Conservation (phyloP, 2,888 invertebrate species). For the Desoria tigrina region DNA sequence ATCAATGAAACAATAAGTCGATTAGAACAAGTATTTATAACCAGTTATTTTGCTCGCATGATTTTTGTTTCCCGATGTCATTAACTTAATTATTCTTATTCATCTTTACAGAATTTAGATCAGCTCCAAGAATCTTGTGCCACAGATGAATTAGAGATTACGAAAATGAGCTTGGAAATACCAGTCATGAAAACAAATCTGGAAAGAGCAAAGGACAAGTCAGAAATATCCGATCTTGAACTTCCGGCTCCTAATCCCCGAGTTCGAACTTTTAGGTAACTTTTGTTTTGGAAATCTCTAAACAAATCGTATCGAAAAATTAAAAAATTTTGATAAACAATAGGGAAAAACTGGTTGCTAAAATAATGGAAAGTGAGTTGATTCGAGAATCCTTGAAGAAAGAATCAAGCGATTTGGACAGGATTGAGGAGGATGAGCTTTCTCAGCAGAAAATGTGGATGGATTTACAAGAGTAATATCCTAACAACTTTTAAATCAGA, state of each 20-base stretch:
- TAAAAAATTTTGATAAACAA: background rate
- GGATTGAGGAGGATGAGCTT: slow-evolving; percentile 18
- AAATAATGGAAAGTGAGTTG: slow-evolving; percentile 34
- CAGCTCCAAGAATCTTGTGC: background rate
- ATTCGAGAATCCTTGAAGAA: slow-evolving; percentile 25
- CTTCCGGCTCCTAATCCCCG: slow-evolving; percentile 32
- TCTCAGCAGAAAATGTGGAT: slow-evolving; percentile 27
- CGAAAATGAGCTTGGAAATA: slow-evolving; percentile 57
- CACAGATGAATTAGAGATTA: background rate
- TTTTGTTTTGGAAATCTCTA: too few species aligned
- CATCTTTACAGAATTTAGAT: background rate
- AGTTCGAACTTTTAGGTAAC: slow-evolving; percentile 1
- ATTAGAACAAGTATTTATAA: slow-evolving; percentile 22
- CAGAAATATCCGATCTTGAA: slow-evolving; percentile 55
- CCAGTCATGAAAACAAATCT: slow-evolving; percentile 58
- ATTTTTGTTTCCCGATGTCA: background rate
- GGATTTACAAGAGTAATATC: slow-evolving; percentile 19
- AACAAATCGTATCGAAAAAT: background rate
- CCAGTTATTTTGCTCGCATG: background rate
- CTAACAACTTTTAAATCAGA: background rate
- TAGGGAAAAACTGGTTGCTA: slow-evolving; percentile 27
- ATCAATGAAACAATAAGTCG: slow-evolving; percentile 18
- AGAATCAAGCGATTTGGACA: slow-evolving; percentile 27
- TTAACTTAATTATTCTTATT: background rate
- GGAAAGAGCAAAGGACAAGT: slow-evolving; percentile 59